A percentile compares a stretch with the other conserved stretches of the same genome.
phyloP scores from a whole-genome alignment of 1,140 invertebrate species.

The Saccostrea glomerata region DNA sequence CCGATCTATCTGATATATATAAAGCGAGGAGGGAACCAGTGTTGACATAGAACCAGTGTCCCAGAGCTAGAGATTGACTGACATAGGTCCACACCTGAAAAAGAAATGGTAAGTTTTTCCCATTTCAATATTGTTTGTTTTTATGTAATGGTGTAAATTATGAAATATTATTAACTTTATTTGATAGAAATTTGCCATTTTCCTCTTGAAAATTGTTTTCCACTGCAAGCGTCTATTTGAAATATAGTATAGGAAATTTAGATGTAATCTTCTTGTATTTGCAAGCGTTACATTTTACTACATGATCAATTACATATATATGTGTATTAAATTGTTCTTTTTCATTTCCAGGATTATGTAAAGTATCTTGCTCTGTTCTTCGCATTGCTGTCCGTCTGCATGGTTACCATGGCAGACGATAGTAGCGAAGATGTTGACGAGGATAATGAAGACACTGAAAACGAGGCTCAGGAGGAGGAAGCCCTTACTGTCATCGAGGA shows the following conservation, averaged over 20 bases:
- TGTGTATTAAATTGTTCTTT: too few species aligned
- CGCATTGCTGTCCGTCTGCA: neutral
- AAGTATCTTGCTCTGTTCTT: conserved; percentile 15
- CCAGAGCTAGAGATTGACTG: neutral
- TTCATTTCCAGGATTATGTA: neutral
- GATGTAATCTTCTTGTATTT: too few species aligned
- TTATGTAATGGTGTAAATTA: too few species aligned
- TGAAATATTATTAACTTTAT: too few species aligned
- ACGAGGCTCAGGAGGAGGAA: neutral
- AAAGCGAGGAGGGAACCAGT: neutral
- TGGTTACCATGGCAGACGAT: conserved; percentile 21
- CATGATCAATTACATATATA: too few species aligned
- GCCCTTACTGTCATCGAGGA: neutral
- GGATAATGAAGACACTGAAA: neutral
- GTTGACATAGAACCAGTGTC: neutral
- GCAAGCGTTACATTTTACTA: too few species aligned
- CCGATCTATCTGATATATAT: neutral
- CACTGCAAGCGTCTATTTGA: too few species aligned
- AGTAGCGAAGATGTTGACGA: conserved; percentile 1
- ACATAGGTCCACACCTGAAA: neutral
- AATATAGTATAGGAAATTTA: too few species aligned
- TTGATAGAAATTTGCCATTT: too few species aligned
- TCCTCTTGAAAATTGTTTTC: too few species aligned
- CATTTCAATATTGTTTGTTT: too few species aligned
- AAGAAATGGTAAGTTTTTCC: neutral